Base-by-base conservation (phyloP, 1,140 invertebrate genomes). In the Gryllus bimaculatus region DNA sequence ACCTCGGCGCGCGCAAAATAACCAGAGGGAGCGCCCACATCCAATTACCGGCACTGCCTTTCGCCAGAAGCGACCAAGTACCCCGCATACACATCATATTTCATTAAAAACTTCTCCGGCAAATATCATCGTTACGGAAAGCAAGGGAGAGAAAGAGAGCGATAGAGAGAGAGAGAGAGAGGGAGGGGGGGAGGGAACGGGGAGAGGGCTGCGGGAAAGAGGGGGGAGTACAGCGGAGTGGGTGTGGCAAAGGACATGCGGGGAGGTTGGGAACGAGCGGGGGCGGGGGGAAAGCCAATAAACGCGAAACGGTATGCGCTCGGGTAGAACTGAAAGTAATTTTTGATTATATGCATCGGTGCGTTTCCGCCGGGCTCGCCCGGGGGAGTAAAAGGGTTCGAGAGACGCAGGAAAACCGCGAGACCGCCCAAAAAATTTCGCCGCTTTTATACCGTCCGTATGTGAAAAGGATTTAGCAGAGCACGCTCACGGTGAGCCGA, bases 291-390 rank as follows among this genome's bases (percentile, higher is more conserved):
- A 66, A 66, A 66, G 54, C 54, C 54, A 66, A 66, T 66, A 66
- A 66, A 66, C 54, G 54, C 54, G 54, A 66, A 66, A 13, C 54
- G 54, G 54, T 66, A 66, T 66, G 54, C 54, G 54, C 54, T 66
- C 54, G 54, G 54, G 54, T 66, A 66, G 54, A 66, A 66, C 54
- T 66, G 54, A 66, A 66, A 66, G 54, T 66, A 66, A 66, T 66
- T 66, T 66, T 66, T 66, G 54, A 66, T 66, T 66, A 66, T 7
- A 66, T 66, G 54, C 54, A 66, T 66, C 54, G 54, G 54, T 66
- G 18, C 54, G 54, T 18, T 66, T 66, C 54, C 54, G 54, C 18
- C 3, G 54, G 10, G 54, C 10, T 2, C 18, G 7, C 54, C 54
- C 18, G 2, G 54, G 54, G 10, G 54, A 66, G 54, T 18, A 18